Percentiles rank a stretch among this genome's conserved stretches.
Evolutionary conservation across 2,888 invertebrate genomes (phyloP).

Genomic region (Andrena hattorfiana): DNA sequence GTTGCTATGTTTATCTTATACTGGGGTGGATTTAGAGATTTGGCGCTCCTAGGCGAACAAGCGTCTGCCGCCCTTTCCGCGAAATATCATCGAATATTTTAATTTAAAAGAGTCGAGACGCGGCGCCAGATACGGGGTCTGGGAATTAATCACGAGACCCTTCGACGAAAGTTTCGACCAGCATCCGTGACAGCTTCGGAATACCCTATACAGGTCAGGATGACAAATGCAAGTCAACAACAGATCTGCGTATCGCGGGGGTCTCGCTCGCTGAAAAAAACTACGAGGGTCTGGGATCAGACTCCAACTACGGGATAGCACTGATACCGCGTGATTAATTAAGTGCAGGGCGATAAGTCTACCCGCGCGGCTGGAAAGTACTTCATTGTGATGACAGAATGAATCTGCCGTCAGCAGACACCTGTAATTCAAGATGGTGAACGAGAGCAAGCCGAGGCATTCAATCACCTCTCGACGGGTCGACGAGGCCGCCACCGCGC

Average conservation of each 20-base stretch:
- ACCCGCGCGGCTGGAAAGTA: constrained; percentile 39
- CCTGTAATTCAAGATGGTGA: constrained; percentile 69
- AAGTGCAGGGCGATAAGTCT: constrained; percentile 65
- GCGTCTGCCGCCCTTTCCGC: no score
- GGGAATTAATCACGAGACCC: constrained; percentile 5
- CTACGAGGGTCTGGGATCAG: constrained; percentile 27
- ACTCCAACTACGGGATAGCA: constrained; percentile 24
- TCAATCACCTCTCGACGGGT: constrained; percentile 67
- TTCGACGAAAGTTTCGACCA: constrained; percentile 28
- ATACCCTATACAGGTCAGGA: constrained; percentile 21
- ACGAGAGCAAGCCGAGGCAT: constrained; percentile 58
- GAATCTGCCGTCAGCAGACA: constrained; percentile 70
- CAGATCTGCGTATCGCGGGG: constrained; percentile 59
- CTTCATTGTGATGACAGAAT: constrained; percentile 69
- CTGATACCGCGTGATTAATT: constrained; percentile 70
- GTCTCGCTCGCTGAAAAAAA: constrained; percentile 18
- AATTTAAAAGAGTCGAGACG: not conserved
- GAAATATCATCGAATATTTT: not conserved
- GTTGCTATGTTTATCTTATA: no score
- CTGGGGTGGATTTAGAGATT: no score
- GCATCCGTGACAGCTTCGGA: not conserved
- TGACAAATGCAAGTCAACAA: constrained; percentile 67
- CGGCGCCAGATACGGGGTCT: not conserved
- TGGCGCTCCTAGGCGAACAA: no score
- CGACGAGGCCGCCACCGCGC: constrained; percentile 39